These are phyloP conservation scores for Noturus placidus DNA, from an alignment of 2,113 vertebrate genomes.

Conservation along the genomic window DNA sequence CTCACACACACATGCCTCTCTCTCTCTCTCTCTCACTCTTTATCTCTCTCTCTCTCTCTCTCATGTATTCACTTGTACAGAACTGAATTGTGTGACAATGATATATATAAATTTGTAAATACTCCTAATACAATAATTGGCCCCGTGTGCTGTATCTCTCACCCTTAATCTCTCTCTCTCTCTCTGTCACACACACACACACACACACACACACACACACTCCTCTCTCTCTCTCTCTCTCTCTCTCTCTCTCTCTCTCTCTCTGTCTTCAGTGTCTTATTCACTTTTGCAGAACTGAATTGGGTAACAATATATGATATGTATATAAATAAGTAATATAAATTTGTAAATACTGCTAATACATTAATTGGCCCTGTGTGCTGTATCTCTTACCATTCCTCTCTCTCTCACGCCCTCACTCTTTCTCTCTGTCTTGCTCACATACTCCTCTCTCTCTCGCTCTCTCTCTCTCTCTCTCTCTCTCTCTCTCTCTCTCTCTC, in stretches of 20 bases:
- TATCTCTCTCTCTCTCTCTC: not conserved
- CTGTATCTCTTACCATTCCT: not conserved
- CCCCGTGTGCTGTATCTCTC: not conserved
- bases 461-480: not conserved
- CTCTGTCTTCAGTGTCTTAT: too few relatives aligned
- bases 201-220: too few relatives aligned
- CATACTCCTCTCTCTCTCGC: too few relatives aligned
- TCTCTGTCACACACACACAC: not conserved
- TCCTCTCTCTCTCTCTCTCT: not conserved
- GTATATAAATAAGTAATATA: too few relatives aligned
- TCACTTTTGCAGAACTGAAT: not conserved
- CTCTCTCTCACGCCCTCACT: not conserved
- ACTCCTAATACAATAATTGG: not conserved
- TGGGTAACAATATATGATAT: not conserved
- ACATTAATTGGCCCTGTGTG: not conserved
- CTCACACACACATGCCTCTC: too few relatives aligned
- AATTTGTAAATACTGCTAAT: not conserved
- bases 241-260: slow-evolving; percentile 10
- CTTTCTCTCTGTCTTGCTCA: too few relatives aligned
- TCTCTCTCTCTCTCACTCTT: not conserved
- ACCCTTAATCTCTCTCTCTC: not conserved
- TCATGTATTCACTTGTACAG: not conserved
- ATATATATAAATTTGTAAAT: not conserved
- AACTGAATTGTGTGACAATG: not conserved
- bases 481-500: too few relatives aligned